Percentiles rank a stretch among this genome's conserved stretches.
phyloP scores from a whole-genome alignment of 2,113 vertebrate species.

The Electrona antarctica region DNA sequence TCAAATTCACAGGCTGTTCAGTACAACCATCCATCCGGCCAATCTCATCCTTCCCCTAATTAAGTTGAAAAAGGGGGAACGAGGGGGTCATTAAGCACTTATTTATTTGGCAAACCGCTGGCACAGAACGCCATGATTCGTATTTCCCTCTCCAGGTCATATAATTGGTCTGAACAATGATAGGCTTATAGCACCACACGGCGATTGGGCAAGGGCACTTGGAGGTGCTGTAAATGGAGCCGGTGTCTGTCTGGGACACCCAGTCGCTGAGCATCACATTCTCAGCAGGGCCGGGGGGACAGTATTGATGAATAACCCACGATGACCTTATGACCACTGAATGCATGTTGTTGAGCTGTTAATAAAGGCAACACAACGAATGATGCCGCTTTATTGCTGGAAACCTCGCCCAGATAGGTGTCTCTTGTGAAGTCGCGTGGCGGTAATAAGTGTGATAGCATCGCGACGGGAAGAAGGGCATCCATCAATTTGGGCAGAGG shows the following conservation, averaged over 20 bases:
- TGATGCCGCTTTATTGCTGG: constrained; percentile 61
- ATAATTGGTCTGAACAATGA: constrained; percentile 70
- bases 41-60: constrained; percentile 63
- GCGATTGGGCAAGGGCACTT: constrained; percentile 63
- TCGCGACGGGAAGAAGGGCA: constrained; percentile 57
- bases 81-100: constrained; percentile 71
- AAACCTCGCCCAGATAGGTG: constrained; percentile 67
- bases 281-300: constrained; percentile 54
- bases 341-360: constrained; percentile 48
- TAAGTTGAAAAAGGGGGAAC: constrained; percentile 67
- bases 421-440: constrained; percentile 44
- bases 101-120: constrained; percentile 72
- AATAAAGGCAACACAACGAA: constrained; percentile 49
- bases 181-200: constrained; percentile 56
- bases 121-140: constrained; percentile 58
- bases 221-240: constrained; percentile 64
- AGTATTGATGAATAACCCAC: constrained; percentile 51
- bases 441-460: constrained; percentile 59
- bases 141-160: constrained; percentile 60
- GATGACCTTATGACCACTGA: constrained; percentile 58
- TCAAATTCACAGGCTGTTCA: constrained; percentile 62
- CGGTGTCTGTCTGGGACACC: constrained; percentile 48
- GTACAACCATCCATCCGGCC: constrained; percentile 65
- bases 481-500: constrained; percentile 74
- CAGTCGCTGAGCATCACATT: constrained; percentile 72